phyloP scores from a whole-genome alignment of 2,797 vertebrate genomes.

The Girardinus metallicus region DNA sequence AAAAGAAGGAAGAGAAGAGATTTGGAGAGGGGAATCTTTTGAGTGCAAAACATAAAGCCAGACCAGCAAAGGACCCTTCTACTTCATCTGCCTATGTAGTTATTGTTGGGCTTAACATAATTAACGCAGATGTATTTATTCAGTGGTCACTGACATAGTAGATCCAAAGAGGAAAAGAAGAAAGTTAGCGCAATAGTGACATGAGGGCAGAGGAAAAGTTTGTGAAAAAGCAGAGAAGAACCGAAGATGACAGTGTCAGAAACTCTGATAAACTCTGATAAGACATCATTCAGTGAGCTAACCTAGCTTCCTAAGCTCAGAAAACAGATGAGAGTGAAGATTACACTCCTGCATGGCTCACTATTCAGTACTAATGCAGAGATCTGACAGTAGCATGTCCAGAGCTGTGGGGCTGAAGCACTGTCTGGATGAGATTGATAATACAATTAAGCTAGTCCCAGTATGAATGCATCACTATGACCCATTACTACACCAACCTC shows the following conservation, averaged over 20 bases:
- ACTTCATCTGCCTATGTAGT: constrained; percentile 21
- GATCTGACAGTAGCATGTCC: constrained; percentile 74
- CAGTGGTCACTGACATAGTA: constrained; percentile 49
- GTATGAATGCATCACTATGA: constrained; percentile 83
- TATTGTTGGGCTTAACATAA: neutral
- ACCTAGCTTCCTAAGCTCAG: constrained; percentile 44
- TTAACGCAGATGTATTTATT: constrained; percentile 66
- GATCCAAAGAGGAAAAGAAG: constrained; percentile 30
- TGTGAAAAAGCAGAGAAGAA: constrained; percentile 28
- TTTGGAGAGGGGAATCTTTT: constrained; percentile 38
- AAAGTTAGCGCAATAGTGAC: constrained; percentile 38
- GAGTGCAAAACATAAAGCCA: constrained; percentile 47
- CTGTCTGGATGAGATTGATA: constrained; percentile 84
- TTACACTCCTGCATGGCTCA: constrained; percentile 60
- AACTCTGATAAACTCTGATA: constrained; percentile 38
- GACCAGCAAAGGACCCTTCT: constrained; percentile 65
- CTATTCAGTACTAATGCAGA: constrained; percentile 61
- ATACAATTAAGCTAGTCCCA: constrained; percentile 82
- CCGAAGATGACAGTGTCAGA: constrained; percentile 2
- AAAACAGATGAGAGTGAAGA: constrained; percentile 66
- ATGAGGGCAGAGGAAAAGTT: constrained; percentile 16
- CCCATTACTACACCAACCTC: constrained; percentile 78
- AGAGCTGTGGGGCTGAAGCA: constrained; percentile 75
- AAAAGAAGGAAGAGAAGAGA: constrained; percentile 48
- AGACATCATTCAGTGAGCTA: constrained; percentile 35